Base-by-base conservation (phyloP, 2,888 invertebrate species). In the Brachynemurus nebulosus region DNA sequence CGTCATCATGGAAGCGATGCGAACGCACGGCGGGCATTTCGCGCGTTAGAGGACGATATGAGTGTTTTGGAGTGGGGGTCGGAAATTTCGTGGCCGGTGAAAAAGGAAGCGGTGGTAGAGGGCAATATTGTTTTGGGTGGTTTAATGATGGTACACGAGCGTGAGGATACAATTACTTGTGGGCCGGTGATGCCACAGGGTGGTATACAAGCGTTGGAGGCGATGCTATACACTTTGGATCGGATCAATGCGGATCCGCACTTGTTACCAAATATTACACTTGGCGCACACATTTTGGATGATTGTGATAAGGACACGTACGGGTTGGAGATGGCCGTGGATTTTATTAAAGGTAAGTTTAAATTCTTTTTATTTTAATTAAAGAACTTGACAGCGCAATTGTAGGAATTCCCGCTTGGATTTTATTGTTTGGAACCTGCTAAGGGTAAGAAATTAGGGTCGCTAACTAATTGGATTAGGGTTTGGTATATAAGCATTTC, bases 251-350 rank as follows among this genome's bases (percentile, higher is more conserved):
- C 72, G 56, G 64, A 69, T 51, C 59, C 64, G 21, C 65, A 75
- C 49, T 66, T 81, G 50, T 74, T 86, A 20, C 79, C 78, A 1
- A 81, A 79, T 36, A 78, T 90, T 42, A 72, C 70, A 18, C 67
- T 91, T 40, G 91, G 91, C 12, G 88, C 86, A 0, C 81, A 85
- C 57, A 82, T 91, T 48, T 75, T 91, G 38, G 91, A 91, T 61
- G 91, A 91, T 66, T 91, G 91, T 62, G 91, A 91, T 66, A 83
- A 85, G 65, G 91, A 91, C 62, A 89, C 90, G 5, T 88, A 89
- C 57, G 91, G 90, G 0, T 70, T 91, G 42, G 90, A 91, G 64
- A 89, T 90, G 79, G 86, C 90, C 2, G 84, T 91, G 36, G 90
- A 90, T 63, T 91, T 91, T 61, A 91, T 91, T 52, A 86, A 89